Base-by-base conservation (phyloP, 2,797 vertebrate species). In the Sorex maritimensis region DNA sequence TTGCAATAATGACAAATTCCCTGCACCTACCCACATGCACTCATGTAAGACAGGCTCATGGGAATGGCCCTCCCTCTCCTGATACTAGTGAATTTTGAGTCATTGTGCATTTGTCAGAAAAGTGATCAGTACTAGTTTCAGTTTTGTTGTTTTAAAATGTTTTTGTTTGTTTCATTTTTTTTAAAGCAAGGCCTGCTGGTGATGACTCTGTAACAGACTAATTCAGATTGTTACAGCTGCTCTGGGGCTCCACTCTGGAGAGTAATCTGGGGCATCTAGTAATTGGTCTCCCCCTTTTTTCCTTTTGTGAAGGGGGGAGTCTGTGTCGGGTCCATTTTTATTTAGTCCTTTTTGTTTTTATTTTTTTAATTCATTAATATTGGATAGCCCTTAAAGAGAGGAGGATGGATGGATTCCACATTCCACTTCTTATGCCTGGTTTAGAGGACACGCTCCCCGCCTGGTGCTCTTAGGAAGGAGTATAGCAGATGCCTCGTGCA, bases 1-100 rank as follows among this genome's bases (percentile, higher is more conserved):
- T 98, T 97, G 98, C 98, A 99, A 99, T 99, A 98, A 99, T 97
- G 98, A 97, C 98, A 97, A 97, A 98, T 88, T 93, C 97, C 98
- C 97, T 98, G 97, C 97, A 94, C 97, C 98, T 96, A 95, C 96
- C 96, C 96, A 96, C 97, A 96, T 63, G 1, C 94, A 94, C 97
- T 97, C 79, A 78, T 97, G 95, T 97, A 95, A 98, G 96, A 98
- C 96, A 97, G 91, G 97, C 83, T 97, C 84, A 67, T 97, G 97
- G 97, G 95, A 92, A 84, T 96, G 97, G 96, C 96, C 94, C 46
- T 90, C 81, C 92, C 96, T 91, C 92, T 77, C 30, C 97, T 95
- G 97, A 24, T 95, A 97, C 97, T 98, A 98, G 97, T 97, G 98
- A 98, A 98, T 98, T 98, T 98, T 94, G 97, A 96, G 95, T 97